Evolutionary conservation across 2,888 invertebrate genomes (phyloP).

Genomic region (Cheilosia vulpina): DNA sequence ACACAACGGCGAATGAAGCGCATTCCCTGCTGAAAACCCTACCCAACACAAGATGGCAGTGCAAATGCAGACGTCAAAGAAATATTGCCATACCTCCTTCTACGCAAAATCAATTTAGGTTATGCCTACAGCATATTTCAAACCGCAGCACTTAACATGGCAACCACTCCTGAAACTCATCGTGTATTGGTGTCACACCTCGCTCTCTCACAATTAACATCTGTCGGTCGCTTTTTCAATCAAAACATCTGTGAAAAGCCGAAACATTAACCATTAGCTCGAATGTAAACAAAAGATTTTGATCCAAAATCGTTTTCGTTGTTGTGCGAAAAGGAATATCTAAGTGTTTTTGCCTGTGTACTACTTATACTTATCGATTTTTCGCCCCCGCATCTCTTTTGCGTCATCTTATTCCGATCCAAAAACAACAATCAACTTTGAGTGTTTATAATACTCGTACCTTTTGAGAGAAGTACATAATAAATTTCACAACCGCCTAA

Average conservation of each 20-base stretch:
- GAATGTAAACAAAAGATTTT: slow-evolving; percentile 44
- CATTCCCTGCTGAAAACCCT: not conserved
- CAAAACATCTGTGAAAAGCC: slow-evolving; percentile 25
- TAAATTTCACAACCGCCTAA: slow-evolving; percentile 60
- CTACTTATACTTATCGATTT: slow-evolving; percentile 22
- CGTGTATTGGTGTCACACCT: slow-evolving; percentile 16
- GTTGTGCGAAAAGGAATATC: not conserved
- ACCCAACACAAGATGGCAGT: slow-evolving; percentile 17
- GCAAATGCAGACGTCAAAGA: not conserved
- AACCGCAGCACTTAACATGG: not conserved
- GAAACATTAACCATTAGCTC: not conserved
- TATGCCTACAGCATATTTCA: not conserved
- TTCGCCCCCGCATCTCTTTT: not conserved
- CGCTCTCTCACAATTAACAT: slow-evolving; percentile 22
- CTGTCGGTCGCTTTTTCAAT: slow-evolving; percentile 8
- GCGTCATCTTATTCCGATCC: not conserved
- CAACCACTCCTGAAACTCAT: not conserved
- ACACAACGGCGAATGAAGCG: not conserved
- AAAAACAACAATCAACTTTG: not conserved
- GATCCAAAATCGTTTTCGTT: not conserved
- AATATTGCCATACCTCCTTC: not conserved
- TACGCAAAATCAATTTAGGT: slow-evolving; percentile 17
- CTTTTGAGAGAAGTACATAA: slow-evolving; percentile 29
- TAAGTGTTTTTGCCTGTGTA: slow-evolving; percentile 5
- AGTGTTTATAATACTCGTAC: not conserved